Evolutionary conservation across 2,888 invertebrate species (phyloP).

Genomic region (Apamea epomidion): DNA sequence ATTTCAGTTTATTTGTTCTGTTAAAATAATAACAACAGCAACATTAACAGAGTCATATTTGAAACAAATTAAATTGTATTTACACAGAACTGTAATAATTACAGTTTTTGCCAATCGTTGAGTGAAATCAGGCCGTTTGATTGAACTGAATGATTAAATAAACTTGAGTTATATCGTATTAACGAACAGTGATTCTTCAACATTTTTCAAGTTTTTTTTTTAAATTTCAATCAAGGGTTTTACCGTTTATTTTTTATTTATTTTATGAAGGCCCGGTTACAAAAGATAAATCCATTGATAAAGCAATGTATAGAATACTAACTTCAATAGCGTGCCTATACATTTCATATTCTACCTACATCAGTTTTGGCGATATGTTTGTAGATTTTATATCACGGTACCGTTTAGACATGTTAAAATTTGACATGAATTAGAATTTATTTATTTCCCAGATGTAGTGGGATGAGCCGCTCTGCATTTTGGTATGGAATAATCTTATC

Average conservation of each 20-base stretch:
- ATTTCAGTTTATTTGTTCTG: background rate
- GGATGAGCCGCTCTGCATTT: too few relatives aligned
- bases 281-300: background rate
- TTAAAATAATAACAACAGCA: too few relatives aligned
- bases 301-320: background rate
- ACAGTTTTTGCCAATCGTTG: background rate
- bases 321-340: too few relatives aligned
- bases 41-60: background rate
- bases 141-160: background rate
- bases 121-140: background rate
- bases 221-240: too few relatives aligned
- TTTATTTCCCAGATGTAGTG: too few relatives aligned
- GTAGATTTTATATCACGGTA: too few relatives aligned
- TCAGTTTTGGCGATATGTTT: too few relatives aligned
- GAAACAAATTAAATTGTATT: background rate
- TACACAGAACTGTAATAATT: background rate
- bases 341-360: too few relatives aligned
- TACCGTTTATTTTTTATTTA: background rate
- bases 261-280: background rate
- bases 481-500: too few relatives aligned
- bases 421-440: too few relatives aligned
- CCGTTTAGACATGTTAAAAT: too few relatives aligned
- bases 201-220: background rate
- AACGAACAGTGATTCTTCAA: background rate
- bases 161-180: background rate